phyloP scores from a whole-genome alignment of 2,113 vertebrate genomes.

The Cyprinodon variegatus region DNA sequence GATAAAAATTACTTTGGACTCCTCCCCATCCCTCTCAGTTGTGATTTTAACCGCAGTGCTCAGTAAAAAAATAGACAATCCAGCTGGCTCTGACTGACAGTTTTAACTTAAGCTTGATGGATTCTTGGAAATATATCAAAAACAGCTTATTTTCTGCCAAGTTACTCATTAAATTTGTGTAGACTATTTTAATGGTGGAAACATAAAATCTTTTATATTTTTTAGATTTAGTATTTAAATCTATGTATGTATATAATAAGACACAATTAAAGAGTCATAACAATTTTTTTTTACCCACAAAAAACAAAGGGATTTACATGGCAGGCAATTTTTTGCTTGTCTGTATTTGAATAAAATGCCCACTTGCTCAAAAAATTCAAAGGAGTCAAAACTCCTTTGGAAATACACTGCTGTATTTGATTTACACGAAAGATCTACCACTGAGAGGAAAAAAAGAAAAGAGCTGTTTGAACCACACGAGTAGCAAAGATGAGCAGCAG shows the following conservation, averaged over 20 bases:
- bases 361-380: conserved; percentile 26
- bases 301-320: conserved; percentile 5
- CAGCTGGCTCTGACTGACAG: background rate
- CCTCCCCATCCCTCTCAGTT: background rate
- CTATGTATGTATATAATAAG: background rate
- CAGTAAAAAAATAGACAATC: background rate
- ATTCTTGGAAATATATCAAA: background rate
- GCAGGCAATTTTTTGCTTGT: conserved; percentile 8
- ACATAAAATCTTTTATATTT: background rate
- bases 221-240: background rate
- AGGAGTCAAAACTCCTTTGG: conserved; percentile 19
- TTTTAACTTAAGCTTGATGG: background rate
- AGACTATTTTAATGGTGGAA: no score
- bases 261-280: background rate
- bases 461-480: conserved; percentile 35
- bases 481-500: conserved; percentile 54
- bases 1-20: no score
- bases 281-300: background rate
- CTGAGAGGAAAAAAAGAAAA: conserved; percentile 58
- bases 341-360: conserved; percentile 18
- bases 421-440: conserved; percentile 53
- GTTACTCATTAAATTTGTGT: background rate
- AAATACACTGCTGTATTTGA: conserved; percentile 37
- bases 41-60: background rate
- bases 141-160: background rate